phyloP scores from a whole-genome alignment of 2,797 vertebrate genomes.

The Podargus strigoides region DNA sequence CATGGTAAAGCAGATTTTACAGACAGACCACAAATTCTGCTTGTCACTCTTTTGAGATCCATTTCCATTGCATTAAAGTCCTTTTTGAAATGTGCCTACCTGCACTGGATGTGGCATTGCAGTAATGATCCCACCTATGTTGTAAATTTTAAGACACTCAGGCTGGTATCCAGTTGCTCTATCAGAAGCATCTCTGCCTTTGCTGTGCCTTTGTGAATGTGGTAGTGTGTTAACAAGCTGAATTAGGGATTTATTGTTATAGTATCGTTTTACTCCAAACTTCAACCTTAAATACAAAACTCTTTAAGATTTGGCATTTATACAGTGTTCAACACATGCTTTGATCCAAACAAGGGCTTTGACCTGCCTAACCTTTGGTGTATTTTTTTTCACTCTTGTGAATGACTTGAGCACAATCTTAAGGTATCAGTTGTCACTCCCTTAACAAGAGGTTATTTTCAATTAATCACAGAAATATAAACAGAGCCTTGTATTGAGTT shows the following conservation, averaged over 20 bases:
- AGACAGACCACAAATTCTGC: not conserved
- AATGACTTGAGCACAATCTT: slow-evolving; percentile 27
- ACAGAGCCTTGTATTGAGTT: slow-evolving; percentile 30
- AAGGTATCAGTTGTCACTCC: slow-evolving; percentile 46
- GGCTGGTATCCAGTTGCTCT: not conserved
- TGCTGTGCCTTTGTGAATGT: not conserved
- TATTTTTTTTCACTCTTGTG: slow-evolving; percentile 9
- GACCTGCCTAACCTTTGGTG: slow-evolving; percentile 37
- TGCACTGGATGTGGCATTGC: not conserved
- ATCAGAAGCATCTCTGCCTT: not conserved
- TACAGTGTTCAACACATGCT: slow-evolving; percentile 35
- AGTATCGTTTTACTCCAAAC: slow-evolving; percentile 50
- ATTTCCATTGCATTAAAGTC: slow-evolving; percentile 7
- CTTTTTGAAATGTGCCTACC: not conserved
- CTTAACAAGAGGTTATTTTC: slow-evolving; percentile 62
- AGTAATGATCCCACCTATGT: not conserved
- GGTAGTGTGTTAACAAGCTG: not conserved
- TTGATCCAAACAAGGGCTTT: slow-evolving; percentile 60
- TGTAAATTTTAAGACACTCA: not conserved
- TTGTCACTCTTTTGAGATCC: not conserved
- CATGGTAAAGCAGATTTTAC: not conserved
- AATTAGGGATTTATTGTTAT: slow-evolving; percentile 44
- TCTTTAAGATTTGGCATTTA: slow-evolving; percentile 47
- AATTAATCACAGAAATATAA: slow-evolving; percentile 62
- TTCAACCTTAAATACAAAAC: slow-evolving; percentile 40